phyloP scores from a whole-genome alignment of 2,888 invertebrate genomes.

The Dasysyrphus albostriatus region DNA sequence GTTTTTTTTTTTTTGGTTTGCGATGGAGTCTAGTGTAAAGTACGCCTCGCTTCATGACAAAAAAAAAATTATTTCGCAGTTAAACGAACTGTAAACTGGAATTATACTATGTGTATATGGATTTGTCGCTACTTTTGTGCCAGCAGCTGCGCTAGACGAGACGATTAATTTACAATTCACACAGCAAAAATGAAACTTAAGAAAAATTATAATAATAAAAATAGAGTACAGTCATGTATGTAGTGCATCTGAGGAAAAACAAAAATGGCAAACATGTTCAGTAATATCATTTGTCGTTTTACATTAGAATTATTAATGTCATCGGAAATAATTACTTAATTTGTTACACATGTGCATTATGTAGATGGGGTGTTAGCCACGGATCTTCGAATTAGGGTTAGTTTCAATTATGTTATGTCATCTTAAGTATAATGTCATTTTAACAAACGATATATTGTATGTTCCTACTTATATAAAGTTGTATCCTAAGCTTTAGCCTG shows the following conservation, averaged over 20 bases:
- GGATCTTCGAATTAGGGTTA: background rate
- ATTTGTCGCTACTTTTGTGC: slow-evolving; percentile 17
- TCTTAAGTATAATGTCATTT: no score
- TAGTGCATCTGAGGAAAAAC: slow-evolving; percentile 6
- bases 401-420: slow-evolving; percentile 11
- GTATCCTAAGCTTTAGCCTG: no score
- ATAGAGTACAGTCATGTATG: background rate
- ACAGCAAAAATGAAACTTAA: slow-evolving; percentile 34
- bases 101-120: slow-evolving; percentile 37
- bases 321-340: slow-evolving; percentile 73
- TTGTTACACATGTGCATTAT: slow-evolving; percentile 43
- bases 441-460: no score
- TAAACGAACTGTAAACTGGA: slow-evolving; percentile 74
- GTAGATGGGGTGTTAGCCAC: slow-evolving; percentile 51
- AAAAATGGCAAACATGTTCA: slow-evolving; percentile 39
- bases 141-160: slow-evolving; percentile 53
- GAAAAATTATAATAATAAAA: slow-evolving; percentile 10
- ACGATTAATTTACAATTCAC: slow-evolving; percentile 57
- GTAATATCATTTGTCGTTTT: slow-evolving; percentile 58
- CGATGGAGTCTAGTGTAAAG: background rate
- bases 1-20: background rate
- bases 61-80: slow-evolving; percentile 66
- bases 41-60: slow-evolving; percentile 25
- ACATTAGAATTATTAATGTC: slow-evolving; percentile 42
- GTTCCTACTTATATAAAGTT: no score